Conservation (phyloP, 2,113 vertebrate genomes). For the Piliocolobus tephrosceles region DNA sequence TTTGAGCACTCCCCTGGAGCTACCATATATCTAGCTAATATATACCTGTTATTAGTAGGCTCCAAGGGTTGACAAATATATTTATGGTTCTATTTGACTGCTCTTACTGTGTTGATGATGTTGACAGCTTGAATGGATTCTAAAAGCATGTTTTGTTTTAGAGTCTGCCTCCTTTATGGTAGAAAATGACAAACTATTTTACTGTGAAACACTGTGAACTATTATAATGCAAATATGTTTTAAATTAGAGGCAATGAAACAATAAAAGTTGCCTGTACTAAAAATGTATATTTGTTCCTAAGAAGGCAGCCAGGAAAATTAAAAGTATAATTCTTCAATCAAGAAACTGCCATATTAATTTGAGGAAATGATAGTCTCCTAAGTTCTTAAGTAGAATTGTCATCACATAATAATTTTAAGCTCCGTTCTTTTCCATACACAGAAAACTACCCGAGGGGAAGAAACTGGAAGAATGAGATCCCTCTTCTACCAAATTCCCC, state of each 20-base stretch:
- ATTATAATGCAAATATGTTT: constrained; percentile 55
- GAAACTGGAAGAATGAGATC: not conserved
- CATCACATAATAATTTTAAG: not conserved
- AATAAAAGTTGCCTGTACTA: not conserved
- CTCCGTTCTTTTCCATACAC: not conserved
- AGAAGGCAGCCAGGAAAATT: constrained; percentile 29
- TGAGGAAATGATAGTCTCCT: not conserved
- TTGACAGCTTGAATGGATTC: not conserved
- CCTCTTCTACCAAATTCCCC: not conserved
- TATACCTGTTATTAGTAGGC: not conserved
- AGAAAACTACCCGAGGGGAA: not conserved
- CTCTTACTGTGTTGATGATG: not conserved
- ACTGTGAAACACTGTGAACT: constrained; percentile 68
- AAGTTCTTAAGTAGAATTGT: not conserved
- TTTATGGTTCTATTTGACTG: not conserved
- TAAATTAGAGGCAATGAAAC: constrained; percentile 24
- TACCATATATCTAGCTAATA: not conserved
- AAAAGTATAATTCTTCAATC: constrained; percentile 32
- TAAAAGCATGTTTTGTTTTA: not conserved
- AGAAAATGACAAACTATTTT: constrained; percentile 57
- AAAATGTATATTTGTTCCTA: constrained; percentile 32
- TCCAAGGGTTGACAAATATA: not conserved
- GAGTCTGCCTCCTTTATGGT: constrained; percentile 31
- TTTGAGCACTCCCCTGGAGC: not conserved
- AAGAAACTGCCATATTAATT: constrained; percentile 30